These are phyloP conservation scores for Sebastes matsubarae DNA, from an alignment of 2,797 vertebrate species.

Conservation along the genomic window DNA sequence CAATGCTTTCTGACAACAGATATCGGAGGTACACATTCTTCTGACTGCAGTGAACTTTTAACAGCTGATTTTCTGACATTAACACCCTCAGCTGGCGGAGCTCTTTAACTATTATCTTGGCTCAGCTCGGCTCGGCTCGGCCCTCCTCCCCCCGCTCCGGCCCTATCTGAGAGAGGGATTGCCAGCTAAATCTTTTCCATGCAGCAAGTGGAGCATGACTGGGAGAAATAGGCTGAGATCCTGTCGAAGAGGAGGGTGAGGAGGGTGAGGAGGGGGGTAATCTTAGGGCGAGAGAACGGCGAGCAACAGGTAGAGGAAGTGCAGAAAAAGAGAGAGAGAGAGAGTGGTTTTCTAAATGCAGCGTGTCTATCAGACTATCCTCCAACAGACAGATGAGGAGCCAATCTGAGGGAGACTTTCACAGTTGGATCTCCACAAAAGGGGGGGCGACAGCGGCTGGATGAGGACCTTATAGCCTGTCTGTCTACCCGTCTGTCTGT, in stretches of 20 bases:
- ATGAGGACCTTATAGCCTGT: neutral
- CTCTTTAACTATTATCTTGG: constrained; percentile 36
- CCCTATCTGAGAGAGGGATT: constrained; percentile 42
- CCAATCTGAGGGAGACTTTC: constrained; percentile 63
- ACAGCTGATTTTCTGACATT: constrained; percentile 6
- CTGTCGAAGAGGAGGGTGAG: constrained; percentile 14
- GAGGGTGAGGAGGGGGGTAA: neutral
- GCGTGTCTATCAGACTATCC: constrained; percentile 56
- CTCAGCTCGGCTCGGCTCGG: neutral
- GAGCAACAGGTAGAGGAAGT: constrained; percentile 18
- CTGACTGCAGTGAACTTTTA: neutral
- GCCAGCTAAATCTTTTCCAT: constrained; percentile 42
- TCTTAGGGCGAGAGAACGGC: neutral
- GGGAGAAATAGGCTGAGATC: constrained; percentile 58
- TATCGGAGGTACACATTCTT: neutral
- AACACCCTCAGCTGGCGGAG: neutral
- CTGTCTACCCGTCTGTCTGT: neutral
- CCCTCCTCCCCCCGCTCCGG: neutral
- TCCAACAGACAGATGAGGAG: constrained; percentile 39
- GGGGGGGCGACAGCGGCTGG: neutral
- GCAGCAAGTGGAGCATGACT: constrained; percentile 55
- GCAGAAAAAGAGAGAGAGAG: constrained; percentile 1
- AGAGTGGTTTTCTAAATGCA: constrained; percentile 60
- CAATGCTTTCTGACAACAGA: no score
- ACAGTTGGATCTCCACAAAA: constrained; percentile 59